phyloP scores from a whole-genome alignment of 1,140 invertebrate genomes.

The Gyrodactylus bullatarudis region DNA sequence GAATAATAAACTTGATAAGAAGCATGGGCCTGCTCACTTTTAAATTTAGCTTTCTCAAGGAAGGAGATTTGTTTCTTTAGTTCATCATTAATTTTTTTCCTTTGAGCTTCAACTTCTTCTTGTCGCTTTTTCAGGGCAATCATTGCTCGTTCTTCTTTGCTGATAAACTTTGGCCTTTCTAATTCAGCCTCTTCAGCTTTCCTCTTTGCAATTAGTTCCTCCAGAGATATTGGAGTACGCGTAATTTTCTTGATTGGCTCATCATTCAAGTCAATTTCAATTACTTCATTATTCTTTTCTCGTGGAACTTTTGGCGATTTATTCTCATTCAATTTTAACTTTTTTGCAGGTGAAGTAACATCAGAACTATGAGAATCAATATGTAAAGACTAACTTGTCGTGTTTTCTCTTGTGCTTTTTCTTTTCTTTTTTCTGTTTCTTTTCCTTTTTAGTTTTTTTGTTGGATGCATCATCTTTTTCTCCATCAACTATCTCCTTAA shows the following conservation, averaged over 20 bases:
- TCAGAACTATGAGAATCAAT: background rate
- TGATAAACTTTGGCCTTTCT: conserved; percentile 63
- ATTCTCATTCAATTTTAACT: background rate
- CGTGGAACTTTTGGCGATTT: background rate
- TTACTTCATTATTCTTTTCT: background rate
- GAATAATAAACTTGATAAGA: background rate
- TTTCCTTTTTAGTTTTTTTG: background rate
- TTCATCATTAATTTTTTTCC: background rate
- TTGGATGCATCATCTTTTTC: background rate
- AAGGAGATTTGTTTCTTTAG: background rate
- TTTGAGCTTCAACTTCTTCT: conserved; percentile 31
- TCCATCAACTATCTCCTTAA: background rate
- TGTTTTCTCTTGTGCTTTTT: background rate
- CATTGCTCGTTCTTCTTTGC: conserved; percentile 61
- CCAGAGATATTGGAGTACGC: conserved; percentile 43
- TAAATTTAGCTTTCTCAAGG: background rate
- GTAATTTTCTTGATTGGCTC: background rate
- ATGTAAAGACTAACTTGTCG: background rate
- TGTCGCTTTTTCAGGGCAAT: conserved; percentile 53
- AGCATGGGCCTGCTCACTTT: background rate
- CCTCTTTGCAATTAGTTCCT: conserved; percentile 72
- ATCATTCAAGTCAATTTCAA: background rate
- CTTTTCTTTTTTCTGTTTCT: background rate
- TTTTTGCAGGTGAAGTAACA: background rate
- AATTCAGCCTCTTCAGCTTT: conserved; percentile 56